A percentile compares a stretch with the other conserved stretches of the same genome.
These are phyloP conservation scores for Myxocyprinus asiaticus DNA, from an alignment of 2,113 vertebrate species.

Conservation along the genomic window DNA sequence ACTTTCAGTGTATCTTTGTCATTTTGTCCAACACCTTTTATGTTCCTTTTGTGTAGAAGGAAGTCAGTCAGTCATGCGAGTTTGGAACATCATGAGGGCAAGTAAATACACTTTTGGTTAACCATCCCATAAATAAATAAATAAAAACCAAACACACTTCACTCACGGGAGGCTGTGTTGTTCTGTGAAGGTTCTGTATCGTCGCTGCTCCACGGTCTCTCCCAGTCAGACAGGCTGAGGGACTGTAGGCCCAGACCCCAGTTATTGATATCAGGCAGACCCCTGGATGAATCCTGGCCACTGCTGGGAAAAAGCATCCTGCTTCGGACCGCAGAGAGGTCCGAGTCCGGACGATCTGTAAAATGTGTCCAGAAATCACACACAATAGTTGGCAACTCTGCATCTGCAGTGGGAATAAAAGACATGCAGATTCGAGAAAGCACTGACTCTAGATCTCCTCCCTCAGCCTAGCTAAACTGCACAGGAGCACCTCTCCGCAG, in stretches of 20 bases:
- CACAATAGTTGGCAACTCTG: slow-evolving; percentile 40
- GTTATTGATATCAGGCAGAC: slow-evolving; percentile 86
- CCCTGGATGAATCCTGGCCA: slow-evolving; percentile 85
- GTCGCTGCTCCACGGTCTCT: slow-evolving; percentile 96
- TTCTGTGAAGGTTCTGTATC: slow-evolving; percentile 85
- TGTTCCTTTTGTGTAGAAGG: too few relatives aligned
- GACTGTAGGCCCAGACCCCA: slow-evolving; percentile 97
- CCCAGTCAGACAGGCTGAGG: slow-evolving; percentile 91
- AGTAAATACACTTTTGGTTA: neutral
- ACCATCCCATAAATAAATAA: too few relatives aligned
- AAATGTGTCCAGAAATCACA: slow-evolving; percentile 47
- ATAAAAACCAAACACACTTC: neutral
- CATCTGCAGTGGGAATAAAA: slow-evolving; percentile 37
- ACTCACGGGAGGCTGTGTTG: slow-evolving; percentile 90
- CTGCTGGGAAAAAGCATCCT: slow-evolving; percentile 96
- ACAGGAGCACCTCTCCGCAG: slow-evolving; percentile 83
- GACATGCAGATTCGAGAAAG: slow-evolving; percentile 22
- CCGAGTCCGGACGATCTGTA: slow-evolving; percentile 85
- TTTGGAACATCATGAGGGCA: too few relatives aligned
- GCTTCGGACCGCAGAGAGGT: slow-evolving; percentile 83
- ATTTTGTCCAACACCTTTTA: too few relatives aligned
- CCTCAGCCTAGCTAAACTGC: slow-evolving; percentile 66
- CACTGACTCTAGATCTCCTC: slow-evolving; percentile 39
- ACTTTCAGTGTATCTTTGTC: too few relatives aligned
- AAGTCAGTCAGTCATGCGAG: too few relatives aligned